Percentiles rank a stretch among this genome's conserved stretches.
Evolutionary conservation across 2,888 invertebrate genomes (phyloP).

Genomic region (Drosophila algonquin): DNA sequence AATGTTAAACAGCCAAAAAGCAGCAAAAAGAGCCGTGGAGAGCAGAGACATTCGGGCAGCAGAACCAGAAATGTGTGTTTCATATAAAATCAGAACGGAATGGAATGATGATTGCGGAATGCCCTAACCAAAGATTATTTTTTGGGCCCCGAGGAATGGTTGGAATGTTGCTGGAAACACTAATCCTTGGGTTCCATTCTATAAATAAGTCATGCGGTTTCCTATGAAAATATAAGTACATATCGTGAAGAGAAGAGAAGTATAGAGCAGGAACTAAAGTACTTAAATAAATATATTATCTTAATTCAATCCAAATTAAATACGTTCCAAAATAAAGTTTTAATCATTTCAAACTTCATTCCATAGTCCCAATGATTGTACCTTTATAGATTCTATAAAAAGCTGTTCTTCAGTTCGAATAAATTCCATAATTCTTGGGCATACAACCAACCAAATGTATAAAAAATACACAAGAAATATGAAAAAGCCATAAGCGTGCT

Average conservation of each 20-base stretch:
- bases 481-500: slow-evolving; percentile 44
- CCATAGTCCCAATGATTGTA: not conserved
- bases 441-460: not conserved
- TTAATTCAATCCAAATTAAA: no score
- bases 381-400: not conserved
- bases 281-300: no score
- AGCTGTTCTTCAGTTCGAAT: not conserved
- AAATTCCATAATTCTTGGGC: slow-evolving; percentile 10
- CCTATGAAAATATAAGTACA: not conserved
- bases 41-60: slow-evolving; percentile 35
- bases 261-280: no score
- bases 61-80: slow-evolving; percentile 10
- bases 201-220: no score
- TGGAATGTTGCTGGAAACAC: slow-evolving; percentile 2
- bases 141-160: slow-evolving; percentile 1
- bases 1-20: slow-evolving; percentile 67
- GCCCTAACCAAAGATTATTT: slow-evolving; percentile 24
- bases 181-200: no score
- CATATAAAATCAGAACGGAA: not conserved
- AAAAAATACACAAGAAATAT: slow-evolving; percentile 17
- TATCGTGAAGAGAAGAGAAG: not conserved
- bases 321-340: not conserved
- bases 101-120: slow-evolving; percentile 18
- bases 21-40: slow-evolving; percentile 10
- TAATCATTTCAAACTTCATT: not conserved